Evolutionary conservation across 1,140 invertebrate genomes (phyloP), one percentile per base, ranked within the genome.

Genomic region (Euschistus heros): DNA sequence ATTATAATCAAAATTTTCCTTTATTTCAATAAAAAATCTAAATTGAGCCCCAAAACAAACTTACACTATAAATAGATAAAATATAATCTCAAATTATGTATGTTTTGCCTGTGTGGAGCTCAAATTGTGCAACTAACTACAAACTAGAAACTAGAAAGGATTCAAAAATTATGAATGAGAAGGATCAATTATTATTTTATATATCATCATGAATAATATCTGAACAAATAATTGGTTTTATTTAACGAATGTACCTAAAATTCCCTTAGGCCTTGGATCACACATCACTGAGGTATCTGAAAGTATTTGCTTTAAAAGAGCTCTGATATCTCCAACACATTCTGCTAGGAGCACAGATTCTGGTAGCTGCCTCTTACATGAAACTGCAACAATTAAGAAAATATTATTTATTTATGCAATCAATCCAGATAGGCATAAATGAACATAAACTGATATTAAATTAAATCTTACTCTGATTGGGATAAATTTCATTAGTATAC

Each of bases 401-500:
- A 64, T 59, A 46, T 59, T 59, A 42, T 18, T 44, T 22, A 44
- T 20, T 4, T 2, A 42, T 14, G n/a, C n/a, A 6, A 61, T 13
- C 6, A 22, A 5, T 61, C 26, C n/a, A 42, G 1, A 18, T 37
- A 61, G 15, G 6, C 18, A 6, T 33, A 59, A n/a, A 7, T 59
- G 26, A 26, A 5, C 22, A 20, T 57, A 22, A 8, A 57, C 2
- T 57, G 1, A 33, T 27, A 59, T 4, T 5, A 27, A 4, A 2
- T 10, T 6, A 54, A 37, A 37, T 37, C 68, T 68, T 68, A 77
- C 80, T 76, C 76, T 81, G 79, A 73, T 87, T 87, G 0, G 92
- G 92, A 76, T 94, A 95, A 27, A 94, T 87, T 76, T 94, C 90
- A 74, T 88, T 91, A 22, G 88, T 88, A 69, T 92, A 96, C 13